Base-by-base conservation (phyloP, 2,113 vertebrate species). In the Serilophus lunatus region DNA sequence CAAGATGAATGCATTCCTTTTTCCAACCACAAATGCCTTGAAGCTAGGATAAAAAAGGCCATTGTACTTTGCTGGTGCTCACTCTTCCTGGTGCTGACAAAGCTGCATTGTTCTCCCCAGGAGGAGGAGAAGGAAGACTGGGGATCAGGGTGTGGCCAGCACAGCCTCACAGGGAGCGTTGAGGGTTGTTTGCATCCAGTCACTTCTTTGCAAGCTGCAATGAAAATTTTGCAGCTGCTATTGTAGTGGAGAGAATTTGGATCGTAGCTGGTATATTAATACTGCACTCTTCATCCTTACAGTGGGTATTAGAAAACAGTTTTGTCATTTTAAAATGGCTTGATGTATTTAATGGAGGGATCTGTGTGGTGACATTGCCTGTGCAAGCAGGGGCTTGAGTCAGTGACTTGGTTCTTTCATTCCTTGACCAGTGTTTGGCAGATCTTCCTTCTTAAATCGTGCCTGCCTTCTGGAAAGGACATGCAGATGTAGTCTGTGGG, bases 1-100 rank as follows among this genome's bases (percentile, higher is more conserved):
- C 31, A 79, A 80, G 77, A 95, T 79, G 36, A 95, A 93, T 91
- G 26, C 23, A 38, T 91, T 92, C 53, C n/a, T 95, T 84, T 96
- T 93, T 82, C 91, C 86, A 92, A 31, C 47, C 44, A 84, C 15
- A 29, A 75, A 92, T 79, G 83, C 77, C 91, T 92, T 95, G 74
- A 95, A 95, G 65, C 69, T 53, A 51, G 69, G 83, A 92, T 72
- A 24, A 84, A 95, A 92, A 93, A 81, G n/a, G 19, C n/a, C 81
- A 84, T 87, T 95, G 83, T 95, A 29, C 29, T 95, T 79, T 85
- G 57, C 53, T 72, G 59, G 84, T 84, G 78, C 42, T 85, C 42
- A 20, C 47, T 91, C 25, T 72, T 84, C 38, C 84, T 66, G 31
- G 45, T 89, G 74, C 79, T 95, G 71, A 94, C 89, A 92, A 93